Percentiles rank a stretch among this genome's conserved stretches.
These are phyloP conservation scores for Nothoprocta perdicaria DNA, from an alignment of 2,113 vertebrate species.

Conservation along the genomic window DNA sequence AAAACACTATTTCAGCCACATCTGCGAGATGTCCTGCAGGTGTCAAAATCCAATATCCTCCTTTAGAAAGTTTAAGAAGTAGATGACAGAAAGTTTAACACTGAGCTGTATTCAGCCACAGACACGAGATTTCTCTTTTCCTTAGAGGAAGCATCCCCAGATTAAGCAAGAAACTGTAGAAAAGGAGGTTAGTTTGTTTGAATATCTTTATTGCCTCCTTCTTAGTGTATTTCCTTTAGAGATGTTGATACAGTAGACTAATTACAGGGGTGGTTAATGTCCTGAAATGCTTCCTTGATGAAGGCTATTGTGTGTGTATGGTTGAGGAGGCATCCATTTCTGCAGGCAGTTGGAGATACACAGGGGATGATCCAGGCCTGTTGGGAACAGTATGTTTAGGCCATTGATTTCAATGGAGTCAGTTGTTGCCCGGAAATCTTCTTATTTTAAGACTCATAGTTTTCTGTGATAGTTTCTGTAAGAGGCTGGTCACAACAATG, in stretches of 20 bases:
- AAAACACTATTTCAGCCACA: not conserved
- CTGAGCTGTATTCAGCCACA: not conserved
- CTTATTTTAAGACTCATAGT: not conserved
- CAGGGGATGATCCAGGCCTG: not conserved
- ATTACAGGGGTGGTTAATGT: constrained; percentile 26
- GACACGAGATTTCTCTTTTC: not conserved
- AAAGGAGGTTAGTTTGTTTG: not conserved
- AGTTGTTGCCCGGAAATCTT: not conserved
- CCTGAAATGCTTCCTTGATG: not conserved
- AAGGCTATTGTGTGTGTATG: not conserved
- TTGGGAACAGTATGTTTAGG: not conserved
- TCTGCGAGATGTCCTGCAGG: not conserved
- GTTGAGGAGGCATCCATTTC: not conserved
- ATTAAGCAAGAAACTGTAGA: not conserved
- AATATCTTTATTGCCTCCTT: not conserved
- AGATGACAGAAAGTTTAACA: not conserved
- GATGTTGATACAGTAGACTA: not conserved
- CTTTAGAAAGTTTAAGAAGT: not conserved
- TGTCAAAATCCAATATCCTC: not conserved
- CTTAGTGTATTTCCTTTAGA: not conserved
- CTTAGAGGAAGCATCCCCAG: not conserved
- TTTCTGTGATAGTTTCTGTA: not conserved
- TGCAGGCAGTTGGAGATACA: not conserved
- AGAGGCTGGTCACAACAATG: not conserved
- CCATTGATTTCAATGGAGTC: not conserved